Conservation (phyloP, 1,140 invertebrate genomes). For the Hormaphis cornu region DNA sequence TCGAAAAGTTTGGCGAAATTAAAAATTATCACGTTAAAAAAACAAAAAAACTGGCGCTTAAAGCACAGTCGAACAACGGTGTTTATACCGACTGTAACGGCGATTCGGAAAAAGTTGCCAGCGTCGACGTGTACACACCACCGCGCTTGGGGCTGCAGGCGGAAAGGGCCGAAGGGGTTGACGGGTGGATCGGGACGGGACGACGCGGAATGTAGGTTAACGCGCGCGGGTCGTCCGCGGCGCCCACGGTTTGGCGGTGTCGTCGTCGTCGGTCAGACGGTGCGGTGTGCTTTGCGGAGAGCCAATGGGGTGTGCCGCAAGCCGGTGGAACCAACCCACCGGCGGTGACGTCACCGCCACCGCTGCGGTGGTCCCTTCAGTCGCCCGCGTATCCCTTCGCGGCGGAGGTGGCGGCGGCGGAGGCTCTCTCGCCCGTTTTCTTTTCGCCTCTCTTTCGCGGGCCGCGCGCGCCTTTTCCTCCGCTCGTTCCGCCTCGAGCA, state of each 20-base stretch:
- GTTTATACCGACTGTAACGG: no score
- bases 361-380: conserved; percentile 1
- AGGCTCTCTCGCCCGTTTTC: conserved; percentile 31
- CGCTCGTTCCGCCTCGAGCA: background rate
- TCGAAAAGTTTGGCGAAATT: background rate
- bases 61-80: background rate
- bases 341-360: conserved; percentile 26
- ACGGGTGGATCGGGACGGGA: background rate
- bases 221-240: conserved; percentile 16
- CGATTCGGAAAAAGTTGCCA: no score
- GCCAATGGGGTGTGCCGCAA: conserved; percentile 39
- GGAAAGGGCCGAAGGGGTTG: no score
- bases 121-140: no score
- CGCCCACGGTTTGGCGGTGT: conserved; percentile 24
- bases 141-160: no score
- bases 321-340: conserved; percentile 29
- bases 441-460: conserved; percentile 25
- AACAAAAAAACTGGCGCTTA: no score
- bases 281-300: conserved; percentile 38
- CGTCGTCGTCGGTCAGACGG: conserved; percentile 34
- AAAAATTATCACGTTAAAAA: no score
- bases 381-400: conserved; percentile 19
- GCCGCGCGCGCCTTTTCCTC: background rate
- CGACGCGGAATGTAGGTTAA: conserved; percentile 18
- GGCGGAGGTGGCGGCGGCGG: background rate